Base-by-base conservation (phyloP, 2,113 vertebrate species). In the Brachypodius melanocephalos region DNA sequence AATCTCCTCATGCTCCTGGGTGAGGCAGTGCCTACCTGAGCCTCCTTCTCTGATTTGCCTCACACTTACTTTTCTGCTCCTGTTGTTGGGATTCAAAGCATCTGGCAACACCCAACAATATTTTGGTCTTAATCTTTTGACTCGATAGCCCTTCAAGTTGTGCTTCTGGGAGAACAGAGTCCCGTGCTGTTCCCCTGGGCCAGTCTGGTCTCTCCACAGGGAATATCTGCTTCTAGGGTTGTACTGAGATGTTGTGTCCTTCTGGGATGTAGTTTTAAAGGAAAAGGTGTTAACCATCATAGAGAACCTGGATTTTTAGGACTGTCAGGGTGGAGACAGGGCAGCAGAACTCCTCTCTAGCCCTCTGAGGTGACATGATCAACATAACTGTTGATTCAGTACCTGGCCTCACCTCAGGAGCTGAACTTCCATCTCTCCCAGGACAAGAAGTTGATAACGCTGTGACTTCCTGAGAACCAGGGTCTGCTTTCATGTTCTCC, bases 201-300 rank as follows among this genome's bases (percentile, higher is more conserved):
- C 19, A 46, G 25, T 7, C 40, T 48, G 17, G 2, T 40, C 28
- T 45, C 7, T 32, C 42, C 57, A 26, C 29, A 68, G 29, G 19
- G 22, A 10, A 28, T n/a, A 13, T 24, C 31, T 15, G 1, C 12
- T 75, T 42, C 67, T 31, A 46, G 25, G 14, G 8, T 6, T 51
- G 3, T 16, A 28, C 26, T 40, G 54, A 66, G 36, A 5, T 16
- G 32, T 4, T 5, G 0, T 14, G 11, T 15, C 31, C 34, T 18
- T 36, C 61, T 67, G 61, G 6, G 8, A 17, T 6, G 4, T 5
- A 18, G 8, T 46, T 83, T 54, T 49, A 55, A 48, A 61, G 38
- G 32, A 9, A 69, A n/a, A 72, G 24, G 10, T 29, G 19, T 31
- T 58, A 66, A 6, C 19, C 79, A 1, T 5, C 17, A 22, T 3